phyloP scores from a whole-genome alignment of 2,888 invertebrate genomes.

The Cepaea hortensis region DNA sequence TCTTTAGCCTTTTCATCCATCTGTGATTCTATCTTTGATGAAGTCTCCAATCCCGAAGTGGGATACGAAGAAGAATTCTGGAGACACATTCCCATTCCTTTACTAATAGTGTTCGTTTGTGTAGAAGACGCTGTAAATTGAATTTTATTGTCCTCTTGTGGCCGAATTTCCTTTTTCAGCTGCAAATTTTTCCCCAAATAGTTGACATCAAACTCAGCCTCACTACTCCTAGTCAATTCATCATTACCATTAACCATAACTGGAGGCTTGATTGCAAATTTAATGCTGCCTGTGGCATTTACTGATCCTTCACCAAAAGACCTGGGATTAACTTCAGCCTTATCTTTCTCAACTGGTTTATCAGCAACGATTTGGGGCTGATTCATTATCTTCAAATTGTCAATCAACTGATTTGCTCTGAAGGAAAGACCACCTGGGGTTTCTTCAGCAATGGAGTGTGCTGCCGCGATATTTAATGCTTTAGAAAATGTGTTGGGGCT shows the following conservation, averaged over 20 bases:
- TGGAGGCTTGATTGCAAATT: conserved; percentile 15
- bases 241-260: conserved; percentile 46
- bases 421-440: conserved; percentile 5
- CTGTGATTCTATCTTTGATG: conserved; percentile 13
- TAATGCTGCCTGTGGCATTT: not conserved
- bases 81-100: conserved; percentile 28
- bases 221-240: conserved; percentile 13
- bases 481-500: conserved; percentile 1
- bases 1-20: conserved; percentile 38
- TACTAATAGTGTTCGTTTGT: conserved; percentile 1
- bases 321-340: not conserved
- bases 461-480: not conserved
- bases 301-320: not conserved
- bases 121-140: not conserved
- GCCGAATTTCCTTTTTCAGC: not conserved
- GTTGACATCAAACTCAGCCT: not conserved
- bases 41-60: not conserved
- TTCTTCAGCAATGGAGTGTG: conserved; percentile 30
- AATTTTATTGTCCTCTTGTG: not conserved
- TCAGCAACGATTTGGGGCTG: conserved; percentile 40
- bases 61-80: conserved; percentile 10
- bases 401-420: conserved; percentile 24
- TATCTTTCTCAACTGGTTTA: conserved; percentile 26
- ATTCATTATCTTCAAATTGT: conserved; percentile 47
- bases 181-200: conserved; percentile 21